Evolutionary conservation across 2,888 invertebrate species (phyloP).

Genomic region (Stenoptilia bipunctidactyla): DNA sequence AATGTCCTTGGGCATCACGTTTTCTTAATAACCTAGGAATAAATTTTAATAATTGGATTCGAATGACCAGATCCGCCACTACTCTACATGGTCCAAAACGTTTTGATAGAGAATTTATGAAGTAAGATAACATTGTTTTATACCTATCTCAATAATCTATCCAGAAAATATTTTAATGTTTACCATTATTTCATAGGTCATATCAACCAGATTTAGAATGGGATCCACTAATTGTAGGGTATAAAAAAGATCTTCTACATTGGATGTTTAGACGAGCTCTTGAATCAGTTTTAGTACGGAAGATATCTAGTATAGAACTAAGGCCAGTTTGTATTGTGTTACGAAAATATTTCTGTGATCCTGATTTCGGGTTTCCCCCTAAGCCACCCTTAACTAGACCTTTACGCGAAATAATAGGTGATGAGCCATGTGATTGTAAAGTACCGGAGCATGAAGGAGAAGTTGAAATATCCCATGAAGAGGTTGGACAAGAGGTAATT

Average conservation of each 20-base stretch:
- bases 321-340: conserved; percentile 26
- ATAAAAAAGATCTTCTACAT: conserved; percentile 32
- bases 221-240: conserved; percentile 37
- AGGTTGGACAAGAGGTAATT: too few relatives aligned
- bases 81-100: conserved; percentile 1
- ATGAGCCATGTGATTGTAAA: conserved; percentile 45
- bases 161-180: not conserved
- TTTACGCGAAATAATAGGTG: conserved; percentile 25
- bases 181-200: conserved; percentile 27
- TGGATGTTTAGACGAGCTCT: conserved; percentile 60
- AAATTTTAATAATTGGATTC: conserved; percentile 39
- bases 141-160: too few relatives aligned
- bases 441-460: conserved; percentile 38
- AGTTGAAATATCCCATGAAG: conserved; percentile 1
- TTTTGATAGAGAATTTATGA: conserved; percentile 36
- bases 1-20: conserved; percentile 45
- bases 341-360: conserved; percentile 41
- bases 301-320: conserved; percentile 25
- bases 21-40: conserved; percentile 35
- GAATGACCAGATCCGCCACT: conserved; percentile 14
- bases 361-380: conserved; percentile 45
- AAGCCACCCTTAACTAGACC: conserved; percentile 28
- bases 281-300: conserved; percentile 31
- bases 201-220: conserved; percentile 51
- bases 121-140: conserved; percentile 18